Evolutionary conservation across 1,140 invertebrate genomes (phyloP).

Genomic region (Mizuhopecten yessoensis): DNA sequence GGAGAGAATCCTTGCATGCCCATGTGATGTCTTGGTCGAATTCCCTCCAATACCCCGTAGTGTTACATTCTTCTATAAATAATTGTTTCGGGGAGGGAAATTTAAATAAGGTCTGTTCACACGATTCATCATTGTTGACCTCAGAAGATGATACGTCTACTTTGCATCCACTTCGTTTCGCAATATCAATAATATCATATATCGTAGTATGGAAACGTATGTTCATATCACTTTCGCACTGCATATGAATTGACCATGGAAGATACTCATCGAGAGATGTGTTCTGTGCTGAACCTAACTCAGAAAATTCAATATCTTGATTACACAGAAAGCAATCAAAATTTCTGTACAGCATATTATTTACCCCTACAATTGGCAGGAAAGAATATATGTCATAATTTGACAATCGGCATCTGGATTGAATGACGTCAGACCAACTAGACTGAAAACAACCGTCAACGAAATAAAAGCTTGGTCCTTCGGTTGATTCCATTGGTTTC

Average conservation of each 20-base stretch:
- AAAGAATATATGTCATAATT: neutral
- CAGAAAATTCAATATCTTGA: neutral
- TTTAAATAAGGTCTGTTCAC: neutral
- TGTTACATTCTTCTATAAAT: neutral
- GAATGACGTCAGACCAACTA: neutral
- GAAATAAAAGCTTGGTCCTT: neutral
- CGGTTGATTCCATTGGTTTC: neutral
- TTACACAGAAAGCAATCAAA: constrained; percentile 20
- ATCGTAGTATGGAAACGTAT: neutral
- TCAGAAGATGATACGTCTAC: neutral
- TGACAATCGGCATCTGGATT: neutral
- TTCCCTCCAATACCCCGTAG: neutral
- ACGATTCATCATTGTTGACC: neutral
- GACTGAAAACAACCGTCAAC: neutral
- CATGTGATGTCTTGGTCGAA: neutral
- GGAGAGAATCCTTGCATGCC: constrained; percentile 25
- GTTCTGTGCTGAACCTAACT: neutral
- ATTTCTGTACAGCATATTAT: neutral
- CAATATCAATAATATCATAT: neutral
- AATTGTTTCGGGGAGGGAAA: neutral
- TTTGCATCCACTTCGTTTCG: neutral
- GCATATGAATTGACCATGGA: neutral
- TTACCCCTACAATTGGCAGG: neutral
- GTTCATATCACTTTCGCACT: neutral
- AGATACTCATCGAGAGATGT: neutral